Conservation (phyloP, 2,888 invertebrate genomes). For the Elysia crispata region DNA sequence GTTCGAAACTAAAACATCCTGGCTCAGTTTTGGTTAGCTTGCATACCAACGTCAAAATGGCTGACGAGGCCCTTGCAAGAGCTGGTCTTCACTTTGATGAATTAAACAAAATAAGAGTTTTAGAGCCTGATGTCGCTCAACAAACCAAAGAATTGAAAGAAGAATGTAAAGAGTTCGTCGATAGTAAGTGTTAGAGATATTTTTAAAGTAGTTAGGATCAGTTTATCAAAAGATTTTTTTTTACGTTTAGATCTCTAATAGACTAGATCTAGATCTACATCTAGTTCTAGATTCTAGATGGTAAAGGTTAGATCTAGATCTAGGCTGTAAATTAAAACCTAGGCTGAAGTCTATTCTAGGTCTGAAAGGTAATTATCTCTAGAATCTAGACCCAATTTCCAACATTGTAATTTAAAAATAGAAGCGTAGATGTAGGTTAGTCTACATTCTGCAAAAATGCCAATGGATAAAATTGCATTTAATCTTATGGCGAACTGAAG, state of each 20-base stretch:
- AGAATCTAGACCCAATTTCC: no score
- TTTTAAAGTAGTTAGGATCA: no score
- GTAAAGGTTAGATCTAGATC: not conserved
- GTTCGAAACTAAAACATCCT: not conserved
- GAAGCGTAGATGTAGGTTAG: no score
- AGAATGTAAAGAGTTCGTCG: slow-evolving; percentile 90
- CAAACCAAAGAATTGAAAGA: slow-evolving; percentile 90
- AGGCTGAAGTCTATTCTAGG: no score
- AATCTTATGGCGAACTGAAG: no score
- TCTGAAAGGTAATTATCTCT: no score
- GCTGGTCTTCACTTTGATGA: slow-evolving; percentile 92
- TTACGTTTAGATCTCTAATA: no score
- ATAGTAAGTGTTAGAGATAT: slow-evolving; percentile 85
- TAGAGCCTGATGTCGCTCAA: slow-evolving; percentile 87
- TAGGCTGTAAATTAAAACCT: not conserved
- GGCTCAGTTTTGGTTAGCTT: not conserved
- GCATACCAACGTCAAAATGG: slow-evolving; percentile 68
- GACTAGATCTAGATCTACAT: slow-evolving; percentile 5
- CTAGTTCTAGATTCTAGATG: not conserved
- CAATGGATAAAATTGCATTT: no score
- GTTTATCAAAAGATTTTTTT: no score
- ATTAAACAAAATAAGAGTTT: slow-evolving; percentile 87
- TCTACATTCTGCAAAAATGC: no score
- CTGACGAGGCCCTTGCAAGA: slow-evolving; percentile 76
- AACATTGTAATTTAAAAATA: no score